Conservation (phyloP, 2,113 vertebrate genomes). For the Pycnonotus jocosus region DNA sequence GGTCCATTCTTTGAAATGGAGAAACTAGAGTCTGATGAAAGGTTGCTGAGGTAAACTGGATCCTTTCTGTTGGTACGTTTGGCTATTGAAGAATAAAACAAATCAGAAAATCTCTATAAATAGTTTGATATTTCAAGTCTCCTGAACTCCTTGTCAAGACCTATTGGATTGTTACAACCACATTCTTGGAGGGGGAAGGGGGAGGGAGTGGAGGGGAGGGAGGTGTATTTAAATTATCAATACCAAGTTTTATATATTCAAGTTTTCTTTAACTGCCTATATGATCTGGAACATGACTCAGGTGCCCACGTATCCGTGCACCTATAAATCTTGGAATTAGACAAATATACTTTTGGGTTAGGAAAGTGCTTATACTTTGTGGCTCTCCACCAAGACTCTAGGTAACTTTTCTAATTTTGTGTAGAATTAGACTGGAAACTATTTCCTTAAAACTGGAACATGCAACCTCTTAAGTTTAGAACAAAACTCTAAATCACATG, state of each 20-base stretch:
- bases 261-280: neutral
- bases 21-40: neutral
- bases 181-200: neutral
- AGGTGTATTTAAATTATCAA: neutral
- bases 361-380: neutral
- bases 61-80: neutral
- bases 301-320: neutral
- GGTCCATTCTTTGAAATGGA: neutral
- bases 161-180: neutral
- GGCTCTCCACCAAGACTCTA: neutral
- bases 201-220: too few relatives aligned
- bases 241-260: neutral
- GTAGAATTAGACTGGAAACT: neutral
- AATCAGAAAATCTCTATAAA: neutral
- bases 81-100: neutral
- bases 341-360: neutral
- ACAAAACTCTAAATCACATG: neutral
- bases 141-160: neutral
- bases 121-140: neutral
- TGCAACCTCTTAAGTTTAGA: neutral
- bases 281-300: neutral
- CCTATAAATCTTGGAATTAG: neutral
- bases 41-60: neutral
- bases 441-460: neutral
- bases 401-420: neutral